phyloP scores from a whole-genome alignment of 2,888 invertebrate species.

The Pecten maximus region DNA sequence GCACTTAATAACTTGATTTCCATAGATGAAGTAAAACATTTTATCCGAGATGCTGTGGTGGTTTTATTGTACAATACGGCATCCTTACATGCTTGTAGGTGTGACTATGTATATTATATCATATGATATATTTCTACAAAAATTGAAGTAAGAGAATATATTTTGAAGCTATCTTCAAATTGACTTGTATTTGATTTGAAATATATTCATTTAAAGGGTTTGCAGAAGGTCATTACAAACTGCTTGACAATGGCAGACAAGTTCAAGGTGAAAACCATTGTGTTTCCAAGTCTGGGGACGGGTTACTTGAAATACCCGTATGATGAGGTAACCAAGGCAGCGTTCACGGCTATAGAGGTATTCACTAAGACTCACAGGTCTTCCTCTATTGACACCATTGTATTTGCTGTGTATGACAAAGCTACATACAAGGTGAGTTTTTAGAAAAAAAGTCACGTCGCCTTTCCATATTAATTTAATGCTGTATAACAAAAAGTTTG shows the following conservation, averaged over 20 bases:
- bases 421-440: not conserved
- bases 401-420: not conserved
- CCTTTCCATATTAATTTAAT: too few species aligned
- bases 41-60: too few species aligned
- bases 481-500: too few species aligned
- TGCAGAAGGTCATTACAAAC: not conserved
- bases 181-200: too few species aligned
- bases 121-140: too few species aligned
- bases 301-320: conserved; percentile 38
- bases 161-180: too few species aligned
- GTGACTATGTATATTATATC: too few species aligned
- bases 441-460: not conserved
- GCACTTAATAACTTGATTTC: too few species aligned
- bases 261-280: not conserved
- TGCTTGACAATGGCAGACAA: not conserved
- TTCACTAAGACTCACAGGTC: not conserved
- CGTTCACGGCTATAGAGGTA: not conserved
- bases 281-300: conserved; percentile 44
- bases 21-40: too few species aligned
- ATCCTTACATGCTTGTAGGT: too few species aligned
- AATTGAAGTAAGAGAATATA: too few species aligned
- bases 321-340: conserved; percentile 13
- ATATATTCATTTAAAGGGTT: not conserved
- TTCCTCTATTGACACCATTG: not conserved
- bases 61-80: too few species aligned